phyloP scores from a whole-genome alignment of 1,140 invertebrate genomes.

The Stratiolaelaps scimitus region DNA sequence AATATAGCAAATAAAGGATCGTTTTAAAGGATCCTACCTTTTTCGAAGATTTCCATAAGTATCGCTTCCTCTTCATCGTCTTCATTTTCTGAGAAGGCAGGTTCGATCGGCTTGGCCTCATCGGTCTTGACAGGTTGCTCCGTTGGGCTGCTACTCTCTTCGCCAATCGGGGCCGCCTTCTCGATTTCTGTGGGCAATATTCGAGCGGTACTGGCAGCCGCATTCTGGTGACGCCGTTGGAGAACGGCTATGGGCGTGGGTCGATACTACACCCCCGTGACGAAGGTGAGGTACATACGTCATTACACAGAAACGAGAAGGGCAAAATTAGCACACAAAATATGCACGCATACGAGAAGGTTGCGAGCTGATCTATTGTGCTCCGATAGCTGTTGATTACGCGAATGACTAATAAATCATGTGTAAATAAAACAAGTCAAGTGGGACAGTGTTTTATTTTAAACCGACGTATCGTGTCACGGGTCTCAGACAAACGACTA shows the following conservation, averaged over 20 bases:
- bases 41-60: constrained; percentile 15
- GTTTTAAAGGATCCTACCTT: constrained; percentile 1
- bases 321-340: too few species aligned
- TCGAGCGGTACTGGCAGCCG: neutral
- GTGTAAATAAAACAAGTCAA: too few species aligned
- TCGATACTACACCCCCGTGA: neutral
- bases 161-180: neutral
- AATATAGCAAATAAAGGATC: neutral
- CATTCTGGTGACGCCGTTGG: constrained; percentile 1
- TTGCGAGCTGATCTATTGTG: too few species aligned
- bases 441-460: too few species aligned
- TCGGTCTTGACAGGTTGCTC: neutral
- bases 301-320: too few species aligned
- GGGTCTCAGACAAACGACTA: too few species aligned
- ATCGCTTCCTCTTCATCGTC: constrained; percentile 23
- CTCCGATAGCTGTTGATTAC: too few species aligned
- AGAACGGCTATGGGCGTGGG: constrained; percentile 23
- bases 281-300: too few species aligned
- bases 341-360: too few species aligned
- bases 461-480: too few species aligned
- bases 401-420: too few species aligned
- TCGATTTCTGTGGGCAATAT: too few species aligned
- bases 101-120: neutral
- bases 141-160: neutral
- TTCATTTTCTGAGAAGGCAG: constrained; percentile 15